Evolutionary conservation across 2,888 invertebrate genomes (phyloP), one percentile per base, ranked within the genome.

Genomic region (Hylaea fasciaria): DNA sequence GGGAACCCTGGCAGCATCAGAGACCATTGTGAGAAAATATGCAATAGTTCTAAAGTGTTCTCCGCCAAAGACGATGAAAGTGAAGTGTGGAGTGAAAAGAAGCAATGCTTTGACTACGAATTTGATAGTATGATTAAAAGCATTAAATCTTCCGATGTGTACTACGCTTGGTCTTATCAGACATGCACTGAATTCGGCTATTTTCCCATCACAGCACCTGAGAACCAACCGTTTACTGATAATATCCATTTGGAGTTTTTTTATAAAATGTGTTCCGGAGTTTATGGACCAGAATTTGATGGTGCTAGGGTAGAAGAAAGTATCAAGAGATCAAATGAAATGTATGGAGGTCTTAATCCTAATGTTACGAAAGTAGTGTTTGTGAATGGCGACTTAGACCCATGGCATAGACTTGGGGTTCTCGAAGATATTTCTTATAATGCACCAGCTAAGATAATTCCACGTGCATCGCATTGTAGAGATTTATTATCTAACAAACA

Each of bases 101-200:
- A 62, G 1, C 62, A 74, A 16, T 91, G 91, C 68, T 75, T 70
- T 40, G 72, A 82, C 62, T 84, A 82, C 22, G 82, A 85, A 59
- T 91, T 89, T 46, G 77, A 86, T 52, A 69, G 69, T 14, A 76
- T 85, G 72, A 76, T 90, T 13, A 70, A 81, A 54, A 55, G 62
- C 16, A 76, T 82, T 49, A 78, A 73, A 48, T 60, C 73, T 4
- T 67, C 73, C 17, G 78, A 82, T 56, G 78, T 74, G 77, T 61
- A 65, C n/a, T 68, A 74, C 1, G 74, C 87, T 10, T 96, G 96
- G 96, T 87, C 85, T 0, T 96, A 95, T 77, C 96, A 96, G 83
- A 95, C 95, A 0, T 96, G 96, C 81, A 95, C 94, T 3, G 96
- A 96, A 83, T 96, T 95, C 75, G 95, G 96, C 29, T 96, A 94